A percentile compares a stretch with the other conserved stretches of the same genome.
Evolutionary conservation across 2,797 vertebrate genomes (phyloP).

Genomic region (Kryptopterus vitreolus): DNA sequence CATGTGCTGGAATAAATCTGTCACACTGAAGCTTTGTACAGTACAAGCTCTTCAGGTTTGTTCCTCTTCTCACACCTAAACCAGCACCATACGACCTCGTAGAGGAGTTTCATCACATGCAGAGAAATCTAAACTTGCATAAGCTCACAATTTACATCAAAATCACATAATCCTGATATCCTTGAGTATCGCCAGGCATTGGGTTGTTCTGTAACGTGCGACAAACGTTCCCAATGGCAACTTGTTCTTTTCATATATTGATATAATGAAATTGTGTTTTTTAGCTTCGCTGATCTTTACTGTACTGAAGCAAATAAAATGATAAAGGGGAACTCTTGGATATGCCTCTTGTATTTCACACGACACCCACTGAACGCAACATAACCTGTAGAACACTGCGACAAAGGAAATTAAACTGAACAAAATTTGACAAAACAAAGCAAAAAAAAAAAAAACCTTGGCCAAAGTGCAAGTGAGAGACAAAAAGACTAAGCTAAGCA

Average conservation of each 20-base stretch:
- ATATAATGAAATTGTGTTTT: neutral
- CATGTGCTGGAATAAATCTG: neutral
- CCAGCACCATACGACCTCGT: neutral
- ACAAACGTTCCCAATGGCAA: neutral
- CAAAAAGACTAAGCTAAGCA: neutral
- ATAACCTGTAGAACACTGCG: neutral
- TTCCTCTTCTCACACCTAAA: slow-evolving; percentile 4
- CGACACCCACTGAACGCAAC: neutral
- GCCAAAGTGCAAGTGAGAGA: neutral
- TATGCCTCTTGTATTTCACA: neutral
- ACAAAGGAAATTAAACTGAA: neutral
- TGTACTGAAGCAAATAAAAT: neutral
- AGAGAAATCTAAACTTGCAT: neutral
- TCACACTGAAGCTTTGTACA: neutral
- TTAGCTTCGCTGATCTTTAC: neutral
- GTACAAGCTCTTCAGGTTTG: neutral
- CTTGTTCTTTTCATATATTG: neutral
- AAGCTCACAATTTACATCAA: neutral
- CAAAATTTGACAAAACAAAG: neutral
- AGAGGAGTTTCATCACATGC: neutral
- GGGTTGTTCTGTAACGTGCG: neutral
- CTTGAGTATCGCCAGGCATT: neutral
- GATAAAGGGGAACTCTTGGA: neutral
- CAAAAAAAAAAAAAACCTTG: neutral
- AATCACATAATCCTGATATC: neutral